Conservation (phyloP, 1,140 invertebrate species). For the Leptinotarsa undecemlineata region DNA sequence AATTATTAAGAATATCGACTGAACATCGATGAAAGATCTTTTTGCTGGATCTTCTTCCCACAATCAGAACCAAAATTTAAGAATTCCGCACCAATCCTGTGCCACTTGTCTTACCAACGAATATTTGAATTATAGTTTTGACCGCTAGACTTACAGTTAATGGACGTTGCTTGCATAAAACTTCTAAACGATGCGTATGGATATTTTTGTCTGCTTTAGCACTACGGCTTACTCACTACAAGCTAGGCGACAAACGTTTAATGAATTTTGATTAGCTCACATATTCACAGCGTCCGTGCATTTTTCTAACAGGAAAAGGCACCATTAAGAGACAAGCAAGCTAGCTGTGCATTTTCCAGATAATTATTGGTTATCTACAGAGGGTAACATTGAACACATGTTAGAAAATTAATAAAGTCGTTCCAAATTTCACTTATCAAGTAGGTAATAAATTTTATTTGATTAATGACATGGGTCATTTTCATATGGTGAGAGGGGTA, state of each 20-base stretch:
- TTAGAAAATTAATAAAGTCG: not conserved
- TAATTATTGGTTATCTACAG: not conserved
- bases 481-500: no score
- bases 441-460: no score
- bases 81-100: constrained; percentile 11
- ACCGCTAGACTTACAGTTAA: constrained; percentile 28
- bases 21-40: not conserved
- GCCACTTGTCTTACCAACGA: not conserved
- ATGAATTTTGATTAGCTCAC: constrained; percentile 19
- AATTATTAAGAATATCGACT: not conserved
- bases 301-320: constrained; percentile 27
- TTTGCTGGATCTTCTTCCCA: not conserved
- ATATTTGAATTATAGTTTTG: constrained; percentile 15
- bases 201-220: constrained; percentile 24
- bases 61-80: constrained; percentile 1
- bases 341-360: not conserved
- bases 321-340: not conserved
- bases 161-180: constrained; percentile 15
- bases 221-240: constrained; percentile 9
- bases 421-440: no score
- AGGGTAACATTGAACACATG: not conserved
- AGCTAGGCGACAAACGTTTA: constrained; percentile 11
- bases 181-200: not conserved
- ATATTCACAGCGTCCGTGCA: constrained; percentile 17
- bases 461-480: no score